Evolutionary conservation across 2,113 vertebrate genomes (phyloP), one percentile per base, ranked within the genome.

Genomic region (Acrocephalus kingi): DNA sequence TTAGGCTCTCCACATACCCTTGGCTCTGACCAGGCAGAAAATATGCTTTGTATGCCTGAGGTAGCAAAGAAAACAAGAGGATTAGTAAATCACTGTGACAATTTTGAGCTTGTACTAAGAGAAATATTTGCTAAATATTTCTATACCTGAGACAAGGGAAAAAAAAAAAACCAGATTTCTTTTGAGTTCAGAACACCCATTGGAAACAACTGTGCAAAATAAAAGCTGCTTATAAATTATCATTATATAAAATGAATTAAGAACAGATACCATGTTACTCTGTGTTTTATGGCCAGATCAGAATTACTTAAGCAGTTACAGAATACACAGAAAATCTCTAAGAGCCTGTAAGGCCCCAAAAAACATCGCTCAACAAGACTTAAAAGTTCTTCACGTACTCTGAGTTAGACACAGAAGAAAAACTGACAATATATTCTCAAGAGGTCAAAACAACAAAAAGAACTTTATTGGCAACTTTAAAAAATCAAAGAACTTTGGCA

Each of bases 251-350:
- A 72, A 72, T 31, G 11, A 61, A 69, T 20, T 7, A 80, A 61
- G 17, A 82, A 61, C 4, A 56, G 3, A 6, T 17, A 56, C 9
- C 10, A 3, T 1, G 6, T 56, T n/a, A 52, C 1, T 2, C 4
- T 45, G 2, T 37, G 13, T 63, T 78, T 85, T 68, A 78, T 25
- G 2, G 13, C 19, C 30, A 52, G 11, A 3, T 37, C n/a, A 79
- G 19, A 82, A 75, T 67, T 59, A 48, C 64, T 52, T 45, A n/a
- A 72, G 15, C 8, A 33, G 24, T 63, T 71, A 52, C 0, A 2
- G 21, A 39, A 7, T 45, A 23, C 8, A 41, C 4, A 11, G 13
- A 68, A 49, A 21, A 15, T n/a, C 15, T 49, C 4, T 39, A 49
- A 59, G 17, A 45, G 35, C 4, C 71, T 43, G 16, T 51, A 45